phyloP scores from a whole-genome alignment of 1,140 invertebrate genomes.

The Papilio helenus region DNA sequence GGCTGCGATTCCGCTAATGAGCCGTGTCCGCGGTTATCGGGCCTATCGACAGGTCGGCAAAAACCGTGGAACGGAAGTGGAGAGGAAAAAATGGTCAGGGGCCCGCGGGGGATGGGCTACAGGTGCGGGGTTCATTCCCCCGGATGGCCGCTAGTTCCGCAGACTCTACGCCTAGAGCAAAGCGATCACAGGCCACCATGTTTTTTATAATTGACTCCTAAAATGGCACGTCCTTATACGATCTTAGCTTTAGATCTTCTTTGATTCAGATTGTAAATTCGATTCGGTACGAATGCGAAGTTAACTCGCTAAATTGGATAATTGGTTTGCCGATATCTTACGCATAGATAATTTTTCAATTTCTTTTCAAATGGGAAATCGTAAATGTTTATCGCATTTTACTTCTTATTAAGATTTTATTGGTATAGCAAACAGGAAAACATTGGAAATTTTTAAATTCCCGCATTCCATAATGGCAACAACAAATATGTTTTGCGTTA shows the following conservation, averaged over 20 bases:
- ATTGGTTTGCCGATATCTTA: constrained; percentile 6
- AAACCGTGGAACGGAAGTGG: constrained; percentile 77
- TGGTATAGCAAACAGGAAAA: not conserved
- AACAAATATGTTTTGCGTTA: not conserved
- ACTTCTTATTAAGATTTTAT: not conserved
- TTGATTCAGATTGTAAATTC: not conserved
- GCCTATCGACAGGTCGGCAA: constrained; percentile 75
- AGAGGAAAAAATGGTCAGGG: constrained; percentile 74
- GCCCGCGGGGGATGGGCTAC: constrained; percentile 60
- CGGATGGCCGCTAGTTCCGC: constrained; percentile 38
- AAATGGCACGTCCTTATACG: constrained; percentile 19
- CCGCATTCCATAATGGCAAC: not conserved
- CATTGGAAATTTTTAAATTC: not conserved
- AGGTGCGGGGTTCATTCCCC: constrained; percentile 77
- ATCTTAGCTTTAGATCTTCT: not conserved
- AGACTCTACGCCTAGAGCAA: not conserved
- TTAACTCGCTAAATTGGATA: not conserved
- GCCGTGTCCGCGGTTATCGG: constrained; percentile 72
- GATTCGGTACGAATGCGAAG: not conserved
- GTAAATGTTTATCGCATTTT: not conserved
- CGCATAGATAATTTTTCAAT: constrained; percentile 6
- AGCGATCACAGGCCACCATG: not conserved
- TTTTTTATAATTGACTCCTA: constrained; percentile 30
- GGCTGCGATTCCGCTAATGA: constrained; percentile 73
- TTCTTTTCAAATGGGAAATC: not conserved